Percentiles rank a stretch among this genome's conserved stretches.
Evolutionary conservation across 2,113 vertebrate genomes (phyloP).

Genomic region (Heterotilapia buettikoferi): DNA sequence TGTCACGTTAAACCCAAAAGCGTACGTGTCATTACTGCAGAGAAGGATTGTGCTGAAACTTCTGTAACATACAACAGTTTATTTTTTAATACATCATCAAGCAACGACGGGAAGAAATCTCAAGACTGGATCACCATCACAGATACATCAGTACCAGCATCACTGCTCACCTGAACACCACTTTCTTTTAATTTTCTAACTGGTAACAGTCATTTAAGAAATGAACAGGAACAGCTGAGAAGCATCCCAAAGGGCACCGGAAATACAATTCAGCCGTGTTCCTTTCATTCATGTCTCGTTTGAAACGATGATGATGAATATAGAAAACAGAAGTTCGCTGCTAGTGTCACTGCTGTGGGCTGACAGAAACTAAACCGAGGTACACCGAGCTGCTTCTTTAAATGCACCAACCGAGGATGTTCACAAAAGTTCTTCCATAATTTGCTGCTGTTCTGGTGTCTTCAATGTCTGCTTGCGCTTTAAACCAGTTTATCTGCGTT

Average conservation of each 20-base stretch:
- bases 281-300: not conserved
- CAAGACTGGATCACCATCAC: not conserved
- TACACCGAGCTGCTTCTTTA: not conserved
- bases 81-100: not conserved
- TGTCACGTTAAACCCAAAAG: not conserved
- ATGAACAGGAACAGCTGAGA: not conserved
- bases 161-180: not conserved
- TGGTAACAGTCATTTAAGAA: not conserved
- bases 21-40: not conserved
- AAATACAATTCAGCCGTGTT: not conserved
- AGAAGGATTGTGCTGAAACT: not conserved
- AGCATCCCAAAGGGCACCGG: no score
- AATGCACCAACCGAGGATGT: not conserved
- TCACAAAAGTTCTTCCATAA: not conserved
- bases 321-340: accelerated
- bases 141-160: not conserved
- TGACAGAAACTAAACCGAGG: not conserved
- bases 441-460: not conserved
- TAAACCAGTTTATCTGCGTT: not conserved
- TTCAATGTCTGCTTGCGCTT: not conserved
- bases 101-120: not conserved
- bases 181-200: not conserved
- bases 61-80: not conserved
- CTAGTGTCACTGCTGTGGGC: not conserved
- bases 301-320: not conserved